Conservation (phyloP, 1,140 invertebrate genomes). For the Caenorhabditis remanei region DNA sequence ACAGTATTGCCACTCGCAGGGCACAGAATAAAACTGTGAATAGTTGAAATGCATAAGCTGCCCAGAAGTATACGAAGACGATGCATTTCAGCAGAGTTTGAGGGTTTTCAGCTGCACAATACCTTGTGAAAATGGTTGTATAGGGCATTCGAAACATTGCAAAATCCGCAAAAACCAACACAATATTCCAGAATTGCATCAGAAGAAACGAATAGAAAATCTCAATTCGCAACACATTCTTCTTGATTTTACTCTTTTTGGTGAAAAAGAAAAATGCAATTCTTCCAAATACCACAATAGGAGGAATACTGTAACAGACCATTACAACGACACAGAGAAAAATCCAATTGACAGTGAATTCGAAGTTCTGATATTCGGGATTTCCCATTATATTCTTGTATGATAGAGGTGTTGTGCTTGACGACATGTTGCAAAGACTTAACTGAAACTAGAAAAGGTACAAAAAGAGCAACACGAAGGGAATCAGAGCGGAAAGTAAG, state of each 20-base stretch:
- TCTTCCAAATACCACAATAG: background rate
- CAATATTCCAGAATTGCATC: background rate
- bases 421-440: background rate
- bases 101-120: background rate
- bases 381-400: background rate
- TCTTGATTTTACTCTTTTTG: background rate
- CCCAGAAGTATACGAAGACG: background rate
- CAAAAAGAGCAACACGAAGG: too few relatives aligned
- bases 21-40: slow-evolving; percentile 9
- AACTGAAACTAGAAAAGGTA: background rate
- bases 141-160: background rate
- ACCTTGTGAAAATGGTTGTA: background rate
- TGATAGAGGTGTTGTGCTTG: background rate
- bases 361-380: background rate
- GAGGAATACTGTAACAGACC: background rate
- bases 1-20: background rate
- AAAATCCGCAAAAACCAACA: background rate
- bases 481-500: too few relatives aligned
- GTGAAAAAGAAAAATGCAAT: background rate
- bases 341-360: background rate
- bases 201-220: background rate
- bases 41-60: background rate
- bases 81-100: background rate
- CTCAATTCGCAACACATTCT: background rate
- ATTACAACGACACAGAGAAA: background rate